These are phyloP conservation scores for Thera britannica DNA, from an alignment of 2,888 invertebrate species.

Conservation along the genomic window DNA sequence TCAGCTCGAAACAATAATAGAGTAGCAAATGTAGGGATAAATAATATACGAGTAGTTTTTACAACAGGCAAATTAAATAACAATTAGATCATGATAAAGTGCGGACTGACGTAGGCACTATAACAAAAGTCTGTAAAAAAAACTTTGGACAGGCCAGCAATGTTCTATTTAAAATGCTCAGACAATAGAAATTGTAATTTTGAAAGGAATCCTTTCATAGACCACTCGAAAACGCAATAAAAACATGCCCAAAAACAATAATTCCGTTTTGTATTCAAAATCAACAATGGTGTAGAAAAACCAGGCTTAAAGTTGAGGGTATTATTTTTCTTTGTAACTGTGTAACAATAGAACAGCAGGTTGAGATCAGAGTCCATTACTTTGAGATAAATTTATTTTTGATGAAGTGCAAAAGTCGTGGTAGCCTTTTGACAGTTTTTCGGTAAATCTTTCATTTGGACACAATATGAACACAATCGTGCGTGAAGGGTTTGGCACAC, in stretches of 20 bases:
- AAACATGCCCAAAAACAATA: slow-evolving; percentile 75
- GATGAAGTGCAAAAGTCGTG: slow-evolving; percentile 83
- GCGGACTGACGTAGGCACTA: background rate
- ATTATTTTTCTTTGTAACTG: slow-evolving; percentile 51
- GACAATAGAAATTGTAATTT: slow-evolving; percentile 55
- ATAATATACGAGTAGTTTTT: background rate
- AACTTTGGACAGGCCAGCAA: slow-evolving; percentile 43
- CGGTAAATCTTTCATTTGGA: slow-evolving; percentile 65
- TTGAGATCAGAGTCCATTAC: slow-evolving; percentile 68
- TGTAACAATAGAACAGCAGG: slow-evolving; percentile 69
- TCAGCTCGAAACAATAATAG: background rate
- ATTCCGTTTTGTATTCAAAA: slow-evolving; percentile 63
- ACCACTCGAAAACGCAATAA: slow-evolving; percentile 63
- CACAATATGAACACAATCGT: slow-evolving; percentile 67
- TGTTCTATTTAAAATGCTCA: slow-evolving; percentile 47
- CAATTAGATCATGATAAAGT: slow-evolving; percentile 21
- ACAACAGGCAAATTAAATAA: slow-evolving; percentile 8
- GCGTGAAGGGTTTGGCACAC: slow-evolving; percentile 76
- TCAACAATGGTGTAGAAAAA: slow-evolving; percentile 62
- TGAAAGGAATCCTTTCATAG: slow-evolving; percentile 59
- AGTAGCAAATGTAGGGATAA: background rate
- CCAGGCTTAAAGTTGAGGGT: slow-evolving; percentile 37
- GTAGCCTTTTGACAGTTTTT: slow-evolving; percentile 70
- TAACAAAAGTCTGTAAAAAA: slow-evolving; percentile 33
- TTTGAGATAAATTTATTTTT: slow-evolving; percentile 77